A percentile compares a stretch with the other conserved stretches of the same genome.
Conservation (phyloP, 1,140 invertebrate species). For the Orussus abietinus region DNA sequence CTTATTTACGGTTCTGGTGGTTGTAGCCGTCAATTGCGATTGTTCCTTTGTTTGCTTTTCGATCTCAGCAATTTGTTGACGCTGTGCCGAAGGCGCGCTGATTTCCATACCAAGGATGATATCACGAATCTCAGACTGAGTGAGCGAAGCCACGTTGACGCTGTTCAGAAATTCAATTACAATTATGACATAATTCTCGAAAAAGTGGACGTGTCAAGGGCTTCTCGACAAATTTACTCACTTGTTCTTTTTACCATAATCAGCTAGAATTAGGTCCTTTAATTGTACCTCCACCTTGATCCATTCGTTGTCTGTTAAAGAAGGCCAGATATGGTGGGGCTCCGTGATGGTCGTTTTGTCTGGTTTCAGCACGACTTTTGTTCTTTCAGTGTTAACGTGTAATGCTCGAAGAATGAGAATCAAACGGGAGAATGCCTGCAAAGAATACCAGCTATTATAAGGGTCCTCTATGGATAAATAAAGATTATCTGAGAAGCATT, state of each 20-base stretch:
- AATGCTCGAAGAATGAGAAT: conserved; percentile 95
- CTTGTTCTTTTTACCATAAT: conserved; percentile 99
- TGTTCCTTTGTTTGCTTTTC: conserved; percentile 99
- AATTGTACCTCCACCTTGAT: conserved; percentile 98
- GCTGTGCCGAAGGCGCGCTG: conserved; percentile 94
- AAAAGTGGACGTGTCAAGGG: neutral
- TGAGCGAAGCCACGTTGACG: conserved; percentile 97
- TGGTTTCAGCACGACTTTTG: conserved; percentile 97
- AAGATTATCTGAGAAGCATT: no score
- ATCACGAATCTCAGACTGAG: conserved; percentile 98
- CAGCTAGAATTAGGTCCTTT: conserved; percentile 97
- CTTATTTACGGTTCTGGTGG: conserved; percentile 97
- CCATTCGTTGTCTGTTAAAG: conserved; percentile 97
- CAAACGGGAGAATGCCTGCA: conserved; percentile 88
- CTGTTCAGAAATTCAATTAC: conserved; percentile 55
- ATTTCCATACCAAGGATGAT: conserved; percentile 99
- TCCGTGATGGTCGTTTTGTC: conserved; percentile 99
- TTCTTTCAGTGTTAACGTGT: conserved; percentile 98
- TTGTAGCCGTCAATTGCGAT: conserved; percentile 95
- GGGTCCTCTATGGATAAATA: no score
- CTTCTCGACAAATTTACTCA: conserved; percentile 38
- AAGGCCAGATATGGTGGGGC: conserved; percentile 99
- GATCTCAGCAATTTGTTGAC: conserved; percentile 99
- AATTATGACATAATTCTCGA: neutral
- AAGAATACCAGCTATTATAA: no score